These are phyloP conservation scores for Chondrosia reniformis DNA, from an alignment of 37 sponge, comb jelly and placozoan species.

Conservation along the genomic window DNA sequence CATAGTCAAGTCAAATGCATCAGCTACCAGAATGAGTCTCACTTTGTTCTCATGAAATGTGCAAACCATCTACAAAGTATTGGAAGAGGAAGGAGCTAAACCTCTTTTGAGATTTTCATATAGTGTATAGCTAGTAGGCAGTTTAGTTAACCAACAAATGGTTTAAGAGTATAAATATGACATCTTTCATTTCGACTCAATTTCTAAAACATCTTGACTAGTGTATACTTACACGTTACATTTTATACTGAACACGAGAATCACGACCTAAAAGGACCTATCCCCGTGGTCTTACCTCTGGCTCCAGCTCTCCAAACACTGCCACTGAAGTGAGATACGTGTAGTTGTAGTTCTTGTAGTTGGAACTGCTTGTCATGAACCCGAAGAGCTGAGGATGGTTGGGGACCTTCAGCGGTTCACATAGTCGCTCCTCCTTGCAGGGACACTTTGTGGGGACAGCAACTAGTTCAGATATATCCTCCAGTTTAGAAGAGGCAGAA, in stretches of 20 bases:
- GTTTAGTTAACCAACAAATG: too few relatives aligned
- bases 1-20: conserved; percentile 12
- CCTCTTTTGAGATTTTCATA: neutral
- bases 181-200: too few relatives aligned
- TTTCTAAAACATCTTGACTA: too few relatives aligned
- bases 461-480: too few relatives aligned
- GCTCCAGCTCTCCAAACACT: neutral
- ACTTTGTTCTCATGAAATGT: conserved; percentile 47
- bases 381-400: neutral
- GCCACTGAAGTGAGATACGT: neutral
- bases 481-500: too few relatives aligned
- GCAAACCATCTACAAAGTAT: conserved; percentile 62
- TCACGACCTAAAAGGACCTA: too few relatives aligned
- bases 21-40: conserved; percentile 53
- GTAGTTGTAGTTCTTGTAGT: conserved; percentile 7
- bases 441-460: too few relatives aligned
- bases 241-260: too few relatives aligned
- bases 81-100: too few relatives aligned
- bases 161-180: too few relatives aligned
- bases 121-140: too few relatives aligned
- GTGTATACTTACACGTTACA: too few relatives aligned
- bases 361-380: neutral
- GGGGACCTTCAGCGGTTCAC: neutral
- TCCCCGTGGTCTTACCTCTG: neutral
- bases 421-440: neutral